Evolutionary conservation across 2,888 invertebrate genomes (phyloP).

Genomic region (Galeruca laticollis): DNA sequence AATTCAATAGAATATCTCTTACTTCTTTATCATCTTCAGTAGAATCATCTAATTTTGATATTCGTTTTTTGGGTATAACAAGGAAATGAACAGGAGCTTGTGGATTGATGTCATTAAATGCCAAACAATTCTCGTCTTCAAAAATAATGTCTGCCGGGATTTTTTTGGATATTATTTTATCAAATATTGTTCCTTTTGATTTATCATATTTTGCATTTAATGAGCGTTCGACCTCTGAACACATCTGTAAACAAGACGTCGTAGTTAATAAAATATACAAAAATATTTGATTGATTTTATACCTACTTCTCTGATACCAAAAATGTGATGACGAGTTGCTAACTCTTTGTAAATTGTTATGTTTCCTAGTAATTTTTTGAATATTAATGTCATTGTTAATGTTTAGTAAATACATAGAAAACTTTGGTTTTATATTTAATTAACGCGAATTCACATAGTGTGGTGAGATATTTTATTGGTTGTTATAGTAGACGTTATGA

Average conservation of each 20-base stretch:
- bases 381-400: not conserved
- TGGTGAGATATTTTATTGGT: not conserved
- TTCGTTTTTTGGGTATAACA: slow-evolving; percentile 83
- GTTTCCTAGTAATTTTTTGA: not conserved
- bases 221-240: slow-evolving; percentile 63
- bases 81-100: slow-evolving; percentile 89
- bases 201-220: slow-evolving; percentile 52
- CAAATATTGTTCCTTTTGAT: slow-evolving; percentile 75
- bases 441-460: not conserved
- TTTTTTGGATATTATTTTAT: slow-evolving; percentile 81
- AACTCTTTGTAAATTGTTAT: not conserved
- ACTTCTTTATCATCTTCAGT: slow-evolving; percentile 68
- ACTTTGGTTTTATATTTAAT: not conserved
- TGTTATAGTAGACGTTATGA: not conserved
- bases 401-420: not conserved
- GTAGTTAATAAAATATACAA: not conserved
- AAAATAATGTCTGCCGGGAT: slow-evolving; percentile 85
- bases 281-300: not conserved
- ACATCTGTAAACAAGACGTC: slow-evolving; percentile 53
- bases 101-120: slow-evolving; percentile 83
- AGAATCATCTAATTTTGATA: slow-evolving; percentile 75
- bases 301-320: slow-evolving; percentile 3
- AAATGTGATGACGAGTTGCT: not conserved
- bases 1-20: slow-evolving; percentile 28
- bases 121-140: slow-evolving; percentile 84